Conservation (phyloP, 1,140 invertebrate species). For the Ostrea edulis region DNA sequence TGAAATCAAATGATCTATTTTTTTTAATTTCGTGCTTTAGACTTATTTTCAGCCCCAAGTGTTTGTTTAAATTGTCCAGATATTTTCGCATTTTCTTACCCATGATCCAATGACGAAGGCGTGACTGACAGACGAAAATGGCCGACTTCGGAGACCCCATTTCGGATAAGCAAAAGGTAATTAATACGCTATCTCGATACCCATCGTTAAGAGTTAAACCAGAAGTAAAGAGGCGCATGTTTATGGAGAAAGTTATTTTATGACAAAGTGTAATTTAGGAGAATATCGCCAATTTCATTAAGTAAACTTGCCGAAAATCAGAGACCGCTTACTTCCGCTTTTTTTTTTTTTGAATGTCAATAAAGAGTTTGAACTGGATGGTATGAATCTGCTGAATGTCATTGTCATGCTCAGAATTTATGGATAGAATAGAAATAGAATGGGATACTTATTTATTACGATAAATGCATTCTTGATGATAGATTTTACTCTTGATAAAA, state of each 20-base stretch:
- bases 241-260: not conserved
- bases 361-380: not conserved
- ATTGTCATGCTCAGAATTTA: not conserved
- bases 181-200: not conserved
- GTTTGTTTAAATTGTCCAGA: not conserved
- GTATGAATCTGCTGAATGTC: not conserved
- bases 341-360: constrained; percentile 39
- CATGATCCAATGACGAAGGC: constrained; percentile 54
- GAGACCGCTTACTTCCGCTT: constrained; percentile 41
- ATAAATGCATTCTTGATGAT: not conserved
- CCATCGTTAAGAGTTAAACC: not conserved
- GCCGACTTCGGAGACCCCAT: constrained; percentile 77
- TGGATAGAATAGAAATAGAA: not conserved
- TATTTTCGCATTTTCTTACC: not conserved
- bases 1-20: no score
- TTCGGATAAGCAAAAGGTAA: constrained; percentile 78
- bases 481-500: not conserved
- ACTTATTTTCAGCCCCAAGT: not conserved
- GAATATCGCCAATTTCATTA: not conserved
- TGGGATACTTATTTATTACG: not conserved
- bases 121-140: constrained; percentile 71
- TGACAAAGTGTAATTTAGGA: not conserved
- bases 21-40: not conserved
- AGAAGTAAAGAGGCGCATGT: not conserved
- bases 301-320: not conserved